Base-by-base conservation (phyloP, 2,888 invertebrate species). In the Drosophila emarginata region DNA sequence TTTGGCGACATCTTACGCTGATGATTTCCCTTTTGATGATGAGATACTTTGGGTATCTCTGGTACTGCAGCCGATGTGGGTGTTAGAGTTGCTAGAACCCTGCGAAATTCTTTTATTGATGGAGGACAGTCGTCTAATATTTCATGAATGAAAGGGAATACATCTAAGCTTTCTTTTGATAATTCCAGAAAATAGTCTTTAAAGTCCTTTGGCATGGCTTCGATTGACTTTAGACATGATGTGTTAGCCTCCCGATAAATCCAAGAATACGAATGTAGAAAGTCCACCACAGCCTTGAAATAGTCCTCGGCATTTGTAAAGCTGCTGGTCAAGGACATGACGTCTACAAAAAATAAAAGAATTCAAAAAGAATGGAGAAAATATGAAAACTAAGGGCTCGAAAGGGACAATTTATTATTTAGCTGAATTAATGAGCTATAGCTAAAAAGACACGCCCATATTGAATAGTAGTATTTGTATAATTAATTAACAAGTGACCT, bases 191-290 rank as follows among this genome's bases (percentile, higher is more conserved):
- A 93, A 76, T 91, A 92, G 0, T 89, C 68, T n/a, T 88, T 65
- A 93, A 94, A 94, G 5, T 93, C 93, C 3, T 88, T 12, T 0
- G 94, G 93, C 74, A 95, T 93, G 65, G 91, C 76, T 9, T 94
- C 91, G 23, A 96, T 91, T 23, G 93, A 89, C 0, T 93, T 90
- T 26, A 96, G 89, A 71, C 96, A 92, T 68, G 94, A 93, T 0
- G 95, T 95, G 78, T 96, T 96, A 0, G 94, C 93, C 71, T 92
- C 92, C 67, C 93, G 93, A 86, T 94, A 95, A 39, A 96, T 90
- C 94, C 95, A 94, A 67, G 94, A 92, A 78, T 93, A 93, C 45
- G 93, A 91, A 63, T 93, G 81, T 54, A 96, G 92, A 81, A 96
- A 95, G 1, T 85, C 51, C 1, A 95, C 74, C 32, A 92, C 92